Conservation (phyloP, 2,797 vertebrate genomes). For the Rhodeus uyekii region DNA sequence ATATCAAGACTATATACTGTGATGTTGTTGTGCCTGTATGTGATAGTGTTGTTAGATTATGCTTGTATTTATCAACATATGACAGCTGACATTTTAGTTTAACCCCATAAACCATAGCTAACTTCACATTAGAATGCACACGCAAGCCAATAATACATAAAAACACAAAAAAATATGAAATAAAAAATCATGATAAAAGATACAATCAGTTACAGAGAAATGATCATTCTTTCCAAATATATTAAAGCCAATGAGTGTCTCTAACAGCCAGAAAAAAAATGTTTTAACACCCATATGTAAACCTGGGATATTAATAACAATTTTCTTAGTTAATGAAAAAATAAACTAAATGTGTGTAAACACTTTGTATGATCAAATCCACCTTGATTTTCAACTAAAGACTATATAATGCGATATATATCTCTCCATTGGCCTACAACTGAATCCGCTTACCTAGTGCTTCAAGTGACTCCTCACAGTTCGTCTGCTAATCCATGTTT, state of each 20-base stretch:
- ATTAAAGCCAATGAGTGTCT: no score
- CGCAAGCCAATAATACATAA: background rate
- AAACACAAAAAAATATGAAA: background rate
- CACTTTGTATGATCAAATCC: no score
- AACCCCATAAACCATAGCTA: background rate
- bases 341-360: background rate
- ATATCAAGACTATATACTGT: background rate
- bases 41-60: background rate
- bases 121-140: background rate
- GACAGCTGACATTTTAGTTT: background rate
- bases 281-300: background rate
- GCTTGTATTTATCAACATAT: background rate
- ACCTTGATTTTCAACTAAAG: no score
- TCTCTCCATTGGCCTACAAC: no score
- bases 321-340: background rate
- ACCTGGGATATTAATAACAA: no score
- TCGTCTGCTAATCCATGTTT: no score
- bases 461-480: no score
- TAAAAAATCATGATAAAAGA: background rate
- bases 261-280: background rate
- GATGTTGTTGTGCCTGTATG: background rate
- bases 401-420: no score
- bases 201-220: no score
- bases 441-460: no score
- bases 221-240: no score